Evolutionary conservation across 1,140 invertebrate genomes (phyloP).

Genomic region (Diorhabda carinulata): DNA sequence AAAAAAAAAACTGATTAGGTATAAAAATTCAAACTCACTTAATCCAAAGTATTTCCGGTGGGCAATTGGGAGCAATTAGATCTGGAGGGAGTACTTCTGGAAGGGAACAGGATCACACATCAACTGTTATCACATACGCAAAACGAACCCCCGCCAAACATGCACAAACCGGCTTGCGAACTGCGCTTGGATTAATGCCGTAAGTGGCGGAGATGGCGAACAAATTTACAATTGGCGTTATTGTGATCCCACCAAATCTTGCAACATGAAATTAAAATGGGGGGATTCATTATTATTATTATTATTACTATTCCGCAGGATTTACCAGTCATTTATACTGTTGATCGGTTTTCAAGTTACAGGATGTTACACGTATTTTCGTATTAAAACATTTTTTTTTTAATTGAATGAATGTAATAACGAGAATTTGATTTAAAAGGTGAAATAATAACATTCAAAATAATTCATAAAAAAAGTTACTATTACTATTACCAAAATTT

Average conservation of each 20-base stretch:
- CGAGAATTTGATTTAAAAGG: too few relatives aligned
- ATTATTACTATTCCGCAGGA: background rate
- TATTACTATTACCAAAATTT: too few relatives aligned
- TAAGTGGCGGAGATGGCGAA: background rate
- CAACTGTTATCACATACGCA: slow-evolving; percentile 1
- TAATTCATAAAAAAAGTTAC: too few relatives aligned
- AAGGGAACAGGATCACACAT: background rate
- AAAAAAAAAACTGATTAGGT: too few relatives aligned
- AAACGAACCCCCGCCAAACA: background rate
- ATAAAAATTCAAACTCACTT: too few relatives aligned
- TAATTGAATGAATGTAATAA: background rate
- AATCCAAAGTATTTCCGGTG: background rate
- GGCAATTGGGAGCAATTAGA: background rate
- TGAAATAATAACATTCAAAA: too few relatives aligned
- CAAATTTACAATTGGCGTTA: background rate
- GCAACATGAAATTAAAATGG: background rate
- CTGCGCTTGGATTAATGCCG: background rate
- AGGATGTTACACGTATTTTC: background rate
- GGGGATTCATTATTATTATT: background rate
- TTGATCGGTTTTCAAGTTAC: background rate
- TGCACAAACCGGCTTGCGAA: background rate
- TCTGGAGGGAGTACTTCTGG: background rate
- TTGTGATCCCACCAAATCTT: background rate
- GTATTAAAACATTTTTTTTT: background rate
- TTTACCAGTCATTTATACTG: background rate